Conservation (phyloP, 2,888 invertebrate genomes). For the Hipparchia sbordonii region DNA sequence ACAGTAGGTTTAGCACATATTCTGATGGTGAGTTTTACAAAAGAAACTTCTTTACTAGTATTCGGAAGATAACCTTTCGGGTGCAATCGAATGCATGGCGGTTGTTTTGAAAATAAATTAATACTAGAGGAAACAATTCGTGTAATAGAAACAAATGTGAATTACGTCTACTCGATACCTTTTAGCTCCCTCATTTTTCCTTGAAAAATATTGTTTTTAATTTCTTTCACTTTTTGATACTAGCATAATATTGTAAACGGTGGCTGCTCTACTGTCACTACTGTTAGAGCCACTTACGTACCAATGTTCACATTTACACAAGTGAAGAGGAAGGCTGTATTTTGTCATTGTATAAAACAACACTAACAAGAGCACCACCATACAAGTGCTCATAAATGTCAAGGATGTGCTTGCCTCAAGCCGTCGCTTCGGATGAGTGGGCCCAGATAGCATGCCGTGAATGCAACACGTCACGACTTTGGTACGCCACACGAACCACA, state of each 20-base stretch:
- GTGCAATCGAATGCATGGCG: too few relatives aligned
- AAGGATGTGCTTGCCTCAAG: constrained; percentile 37
- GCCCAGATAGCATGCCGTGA: constrained; percentile 34
- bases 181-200: too few relatives aligned
- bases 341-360: constrained; percentile 33
- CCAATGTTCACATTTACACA: constrained; percentile 9
- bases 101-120: too few relatives aligned
- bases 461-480: constrained; percentile 36
- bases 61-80: too few relatives aligned
- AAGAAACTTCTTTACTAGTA: too few relatives aligned
- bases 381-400: constrained; percentile 36
- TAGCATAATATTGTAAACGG: not conserved
- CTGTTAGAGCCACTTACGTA: not conserved
- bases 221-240: not conserved
- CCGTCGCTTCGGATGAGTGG: constrained; percentile 39
- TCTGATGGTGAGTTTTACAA: too few relatives aligned
- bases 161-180: too few relatives aligned
- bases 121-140: too few relatives aligned
- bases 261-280: not conserved
- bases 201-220: not conserved
- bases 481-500: constrained; percentile 29
- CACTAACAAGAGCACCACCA: constrained; percentile 34
- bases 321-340: constrained; percentile 20
- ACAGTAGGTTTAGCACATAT: too few relatives aligned
- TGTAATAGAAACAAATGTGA: too few relatives aligned